Conservation (phyloP, 2,888 invertebrate genomes). For the Junonia oenone region DNA sequence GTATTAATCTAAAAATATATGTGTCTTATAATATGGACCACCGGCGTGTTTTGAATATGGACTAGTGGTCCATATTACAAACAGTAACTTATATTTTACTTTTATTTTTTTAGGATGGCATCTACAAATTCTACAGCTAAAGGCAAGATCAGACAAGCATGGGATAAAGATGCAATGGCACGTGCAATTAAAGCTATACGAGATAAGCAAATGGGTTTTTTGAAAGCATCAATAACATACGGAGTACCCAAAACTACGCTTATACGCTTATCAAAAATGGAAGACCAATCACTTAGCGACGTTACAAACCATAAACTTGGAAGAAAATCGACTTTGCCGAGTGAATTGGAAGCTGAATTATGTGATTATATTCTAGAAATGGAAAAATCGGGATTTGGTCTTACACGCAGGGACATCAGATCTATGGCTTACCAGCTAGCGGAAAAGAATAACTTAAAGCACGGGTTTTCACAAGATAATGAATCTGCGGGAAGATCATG, state of each 20-base stretch:
- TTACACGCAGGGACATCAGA: conserved; percentile 8
- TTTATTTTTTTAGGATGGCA: conserved; percentile 3
- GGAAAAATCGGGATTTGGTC: conserved; percentile 9
- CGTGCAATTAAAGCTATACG: conserved; percentile 11
- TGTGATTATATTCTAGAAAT: conserved; percentile 15
- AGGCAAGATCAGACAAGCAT: conserved; percentile 13
- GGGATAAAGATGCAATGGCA: conserved; percentile 15
- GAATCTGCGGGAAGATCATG: conserved; percentile 10
- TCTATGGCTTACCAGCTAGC: conserved; percentile 16
- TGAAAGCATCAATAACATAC: conserved; percentile 17
- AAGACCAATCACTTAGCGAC: conserved; percentile 8
- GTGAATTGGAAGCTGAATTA: conserved; percentile 16
- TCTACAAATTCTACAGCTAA: conserved; percentile 9
- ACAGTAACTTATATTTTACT: conserved; percentile 7
- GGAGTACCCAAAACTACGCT: conserved; percentile 18
- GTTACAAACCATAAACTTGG: conserved; percentile 8
- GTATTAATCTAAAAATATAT: conserved; percentile 27
- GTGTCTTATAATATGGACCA: conserved; percentile 22
- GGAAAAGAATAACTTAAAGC: conserved; percentile 7
- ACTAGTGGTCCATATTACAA: conserved; percentile 15
- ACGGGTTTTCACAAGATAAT: conserved; percentile 12
- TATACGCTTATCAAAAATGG: conserved; percentile 17
- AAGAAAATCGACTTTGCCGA: conserved; percentile 16
- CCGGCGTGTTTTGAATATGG: conserved; percentile 20
- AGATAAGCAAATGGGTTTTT: conserved; percentile 19